A percentile compares a stretch with the other conserved stretches of the same genome.
phyloP scores from a whole-genome alignment of 2,888 invertebrate species.

The Polydrusus cervinus region DNA sequence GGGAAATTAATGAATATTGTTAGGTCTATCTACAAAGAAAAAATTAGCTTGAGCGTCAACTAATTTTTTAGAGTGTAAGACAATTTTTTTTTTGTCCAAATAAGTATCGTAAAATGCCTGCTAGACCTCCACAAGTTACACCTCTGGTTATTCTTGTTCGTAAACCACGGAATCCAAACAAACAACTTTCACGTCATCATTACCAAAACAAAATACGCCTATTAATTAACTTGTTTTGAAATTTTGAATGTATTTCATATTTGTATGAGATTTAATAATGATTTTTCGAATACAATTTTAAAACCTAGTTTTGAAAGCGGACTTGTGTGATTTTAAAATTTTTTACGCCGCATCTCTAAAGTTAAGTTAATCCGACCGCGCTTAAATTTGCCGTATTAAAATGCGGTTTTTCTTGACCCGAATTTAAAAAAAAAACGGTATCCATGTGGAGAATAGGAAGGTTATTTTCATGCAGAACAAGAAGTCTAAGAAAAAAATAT shows the following conservation, averaged over 20 bases:
- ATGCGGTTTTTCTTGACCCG: too few relatives aligned
- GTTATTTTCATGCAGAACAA: too few relatives aligned
- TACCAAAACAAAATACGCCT: background rate
- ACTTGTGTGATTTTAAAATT: background rate
- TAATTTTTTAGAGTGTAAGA: too few relatives aligned
- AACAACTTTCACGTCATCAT: slow-evolving; percentile 40
- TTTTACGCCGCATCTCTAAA: too few relatives aligned
- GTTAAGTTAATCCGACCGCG: too few relatives aligned
- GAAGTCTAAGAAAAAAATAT: too few relatives aligned
- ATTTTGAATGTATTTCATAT: slow-evolving; percentile 6
- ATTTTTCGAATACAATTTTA: background rate
- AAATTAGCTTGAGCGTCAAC: too few relatives aligned
- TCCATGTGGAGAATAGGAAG: too few relatives aligned
- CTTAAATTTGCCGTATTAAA: too few relatives aligned
- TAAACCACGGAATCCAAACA: slow-evolving; percentile 29
- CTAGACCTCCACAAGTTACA: background rate
- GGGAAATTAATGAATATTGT: too few relatives aligned
- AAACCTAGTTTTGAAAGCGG: background rate
- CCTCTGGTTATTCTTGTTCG: background rate
- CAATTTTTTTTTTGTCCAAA: background rate
- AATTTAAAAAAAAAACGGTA: too few relatives aligned
- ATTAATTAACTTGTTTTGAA: slow-evolving; percentile 18
- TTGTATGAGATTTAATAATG: background rate
- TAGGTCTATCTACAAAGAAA: too few relatives aligned
- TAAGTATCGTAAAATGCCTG: background rate